These are phyloP conservation scores for Hirundo rustica DNA, from an alignment of 2,797 vertebrate species.

Conservation along the genomic window DNA sequence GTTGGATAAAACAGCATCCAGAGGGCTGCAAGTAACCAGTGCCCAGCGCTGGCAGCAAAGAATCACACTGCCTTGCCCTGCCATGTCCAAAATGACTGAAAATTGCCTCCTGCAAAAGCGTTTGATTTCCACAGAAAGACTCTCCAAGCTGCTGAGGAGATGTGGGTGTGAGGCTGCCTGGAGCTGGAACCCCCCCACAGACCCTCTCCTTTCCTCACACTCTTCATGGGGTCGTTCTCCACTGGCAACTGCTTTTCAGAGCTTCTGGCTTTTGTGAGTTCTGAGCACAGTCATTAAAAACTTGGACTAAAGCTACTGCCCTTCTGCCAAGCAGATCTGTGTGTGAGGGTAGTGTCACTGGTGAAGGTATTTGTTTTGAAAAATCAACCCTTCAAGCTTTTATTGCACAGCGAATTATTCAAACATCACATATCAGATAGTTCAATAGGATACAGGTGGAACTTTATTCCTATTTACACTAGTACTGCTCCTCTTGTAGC, in stretches of 20 bases:
- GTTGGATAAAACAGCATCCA: background rate
- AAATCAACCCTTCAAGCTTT: background rate
- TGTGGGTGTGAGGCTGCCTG: background rate
- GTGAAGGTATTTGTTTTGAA: background rate
- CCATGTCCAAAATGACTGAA: background rate
- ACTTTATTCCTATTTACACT: background rate
- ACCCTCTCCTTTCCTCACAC: background rate
- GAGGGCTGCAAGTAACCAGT: background rate
- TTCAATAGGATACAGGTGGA: background rate
- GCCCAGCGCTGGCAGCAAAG: background rate
- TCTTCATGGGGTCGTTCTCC: background rate
- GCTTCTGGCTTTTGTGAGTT: background rate
- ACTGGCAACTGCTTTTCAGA: background rate
- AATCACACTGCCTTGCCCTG: background rate
- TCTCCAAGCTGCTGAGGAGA: background rate
- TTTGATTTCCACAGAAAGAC: background rate
- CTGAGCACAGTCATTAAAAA: slow-evolving; percentile 6
- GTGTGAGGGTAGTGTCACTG: background rate
- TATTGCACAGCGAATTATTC: background rate
- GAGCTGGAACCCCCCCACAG: background rate
- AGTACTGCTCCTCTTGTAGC: background rate
- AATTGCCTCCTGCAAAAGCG: background rate
- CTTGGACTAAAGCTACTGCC: background rate
- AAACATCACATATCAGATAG: background rate
- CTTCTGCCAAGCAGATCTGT: background rate